A percentile compares a stretch with the other conserved stretches of the same genome.
Conservation (phyloP, 2,113 vertebrate species). For the Lophura nycthemera region DNA sequence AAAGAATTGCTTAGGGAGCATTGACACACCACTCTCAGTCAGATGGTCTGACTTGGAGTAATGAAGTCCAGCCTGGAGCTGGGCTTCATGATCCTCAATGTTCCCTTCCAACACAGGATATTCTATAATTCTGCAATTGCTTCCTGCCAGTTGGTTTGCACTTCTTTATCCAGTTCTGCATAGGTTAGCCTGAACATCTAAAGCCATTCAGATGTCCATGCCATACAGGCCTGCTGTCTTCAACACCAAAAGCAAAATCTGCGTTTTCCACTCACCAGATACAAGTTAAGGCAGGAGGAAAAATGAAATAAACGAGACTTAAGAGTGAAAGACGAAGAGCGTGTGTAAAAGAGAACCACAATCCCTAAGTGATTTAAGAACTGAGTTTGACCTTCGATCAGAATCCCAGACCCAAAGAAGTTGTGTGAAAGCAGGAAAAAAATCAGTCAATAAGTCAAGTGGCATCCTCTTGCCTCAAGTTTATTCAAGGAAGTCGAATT, state of each 20-base stretch:
- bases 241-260: neutral
- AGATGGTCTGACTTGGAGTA: too few relatives aligned
- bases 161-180: neutral
- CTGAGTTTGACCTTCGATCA: constrained; percentile 25
- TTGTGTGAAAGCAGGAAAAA: constrained; percentile 68
- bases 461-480: constrained; percentile 71
- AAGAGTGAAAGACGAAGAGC: neutral
- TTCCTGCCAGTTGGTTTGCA: neutral
- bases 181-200: neutral
- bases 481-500: constrained; percentile 78
- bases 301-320: constrained; percentile 21
- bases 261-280: neutral
- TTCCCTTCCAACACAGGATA: too few relatives aligned
- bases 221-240: neutral
- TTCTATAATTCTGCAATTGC: too few relatives aligned
- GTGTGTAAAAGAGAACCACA: neutral
- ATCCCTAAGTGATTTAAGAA: constrained; percentile 50
- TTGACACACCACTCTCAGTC: too few relatives aligned
- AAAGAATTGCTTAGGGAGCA: neutral
- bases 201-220: neutral
- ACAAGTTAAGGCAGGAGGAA: constrained; percentile 1
- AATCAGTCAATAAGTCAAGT: constrained; percentile 66
- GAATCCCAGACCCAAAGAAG: neutral
- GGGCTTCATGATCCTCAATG: too few relatives aligned
- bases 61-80: too few relatives aligned